phyloP scores from a whole-genome alignment of 2,797 vertebrate genomes.

The Tolypeutes matacus region DNA sequence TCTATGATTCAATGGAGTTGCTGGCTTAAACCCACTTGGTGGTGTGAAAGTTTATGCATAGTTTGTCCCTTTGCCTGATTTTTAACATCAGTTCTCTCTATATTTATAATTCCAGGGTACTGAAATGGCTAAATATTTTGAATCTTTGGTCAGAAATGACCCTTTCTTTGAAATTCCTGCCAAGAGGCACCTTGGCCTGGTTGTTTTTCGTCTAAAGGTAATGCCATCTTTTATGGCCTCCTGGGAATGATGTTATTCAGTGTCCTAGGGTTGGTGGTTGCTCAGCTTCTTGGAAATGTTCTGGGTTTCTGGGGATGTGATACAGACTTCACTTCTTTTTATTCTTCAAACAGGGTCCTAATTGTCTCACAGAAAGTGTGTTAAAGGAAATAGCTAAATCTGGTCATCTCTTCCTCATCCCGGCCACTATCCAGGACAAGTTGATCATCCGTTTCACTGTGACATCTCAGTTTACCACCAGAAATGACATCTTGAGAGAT shows the following conservation, averaged over 20 bases:
- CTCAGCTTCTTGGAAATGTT: neutral
- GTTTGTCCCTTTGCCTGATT: neutral
- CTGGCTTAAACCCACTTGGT: neutral
- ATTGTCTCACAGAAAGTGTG: slow-evolving; percentile 94
- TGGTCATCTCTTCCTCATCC: slow-evolving; percentile 95
- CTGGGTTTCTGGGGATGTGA: neutral
- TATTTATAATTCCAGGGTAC: slow-evolving; percentile 90
- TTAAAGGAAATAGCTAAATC: slow-evolving; percentile 92
- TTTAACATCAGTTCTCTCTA: neutral
- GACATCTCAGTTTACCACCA: slow-evolving; percentile 96
- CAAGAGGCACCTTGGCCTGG: slow-evolving; percentile 95
- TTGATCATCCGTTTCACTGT: slow-evolving; percentile 96
- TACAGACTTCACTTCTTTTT: slow-evolving; percentile 37
- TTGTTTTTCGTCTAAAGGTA: slow-evolving; percentile 97
- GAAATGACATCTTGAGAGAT: slow-evolving; percentile 94
- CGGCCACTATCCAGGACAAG: slow-evolving; percentile 92
- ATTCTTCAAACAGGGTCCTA: slow-evolving; percentile 91
- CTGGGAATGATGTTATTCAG: neutral
- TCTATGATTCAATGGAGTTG: neutral
- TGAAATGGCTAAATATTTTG: slow-evolving; percentile 96
- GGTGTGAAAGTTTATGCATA: neutral
- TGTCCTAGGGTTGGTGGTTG: neutral
- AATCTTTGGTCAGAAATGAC: slow-evolving; percentile 93
- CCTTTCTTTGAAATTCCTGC: slow-evolving; percentile 96
- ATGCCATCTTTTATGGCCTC: neutral